Conservation (phyloP, 2,888 invertebrate genomes). For the Euzetes globulus region DNA sequence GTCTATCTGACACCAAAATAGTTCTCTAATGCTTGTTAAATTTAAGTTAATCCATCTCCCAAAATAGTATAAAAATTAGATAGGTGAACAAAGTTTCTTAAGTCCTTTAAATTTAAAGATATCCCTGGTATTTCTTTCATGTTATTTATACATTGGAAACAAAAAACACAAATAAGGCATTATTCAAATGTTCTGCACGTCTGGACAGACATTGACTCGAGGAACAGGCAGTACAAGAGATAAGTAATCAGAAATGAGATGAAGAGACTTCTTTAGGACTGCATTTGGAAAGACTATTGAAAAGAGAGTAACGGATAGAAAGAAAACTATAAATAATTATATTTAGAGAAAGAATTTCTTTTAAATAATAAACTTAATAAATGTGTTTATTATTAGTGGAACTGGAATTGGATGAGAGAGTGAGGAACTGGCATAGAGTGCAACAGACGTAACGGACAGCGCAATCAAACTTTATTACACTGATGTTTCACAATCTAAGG, state of each 20-base stretch:
- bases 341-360: neutral
- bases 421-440: neutral
- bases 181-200: neutral
- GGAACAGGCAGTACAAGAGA: neutral
- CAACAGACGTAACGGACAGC: neutral
- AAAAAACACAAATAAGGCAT: neutral
- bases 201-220: neutral
- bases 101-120: no score
- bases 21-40: no score
- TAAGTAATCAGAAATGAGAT: neutral
- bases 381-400: neutral
- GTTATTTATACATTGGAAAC: neutral
- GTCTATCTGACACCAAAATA: no score
- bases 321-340: neutral
- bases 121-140: no score
- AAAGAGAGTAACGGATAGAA: neutral
- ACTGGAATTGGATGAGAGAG: neutral
- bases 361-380: neutral
- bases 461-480: slow-evolving; percentile 6
- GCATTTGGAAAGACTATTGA: neutral
- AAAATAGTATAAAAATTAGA: no score
- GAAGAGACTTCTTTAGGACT: neutral
- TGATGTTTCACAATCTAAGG: neutral
- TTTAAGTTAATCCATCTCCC: no score
- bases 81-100: no score